Conservation (phyloP, 1,140 invertebrate genomes). For the Musca domestica region DNA sequence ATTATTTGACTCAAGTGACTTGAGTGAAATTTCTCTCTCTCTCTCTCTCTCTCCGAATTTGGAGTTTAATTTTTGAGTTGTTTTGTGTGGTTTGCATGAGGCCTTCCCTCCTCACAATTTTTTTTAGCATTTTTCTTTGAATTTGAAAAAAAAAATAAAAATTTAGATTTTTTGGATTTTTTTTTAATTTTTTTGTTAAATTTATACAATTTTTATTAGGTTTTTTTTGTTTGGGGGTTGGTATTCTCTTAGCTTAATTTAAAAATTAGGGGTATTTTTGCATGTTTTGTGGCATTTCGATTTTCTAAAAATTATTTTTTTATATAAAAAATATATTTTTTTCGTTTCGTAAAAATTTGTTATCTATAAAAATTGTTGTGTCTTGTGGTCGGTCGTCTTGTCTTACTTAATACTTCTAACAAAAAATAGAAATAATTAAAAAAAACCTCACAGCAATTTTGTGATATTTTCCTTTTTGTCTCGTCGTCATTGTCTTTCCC, state of each 20-base stretch:
- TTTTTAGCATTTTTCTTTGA: neutral
- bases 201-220: slow-evolving; percentile 23
- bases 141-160: slow-evolving; percentile 19
- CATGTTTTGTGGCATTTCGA: slow-evolving; percentile 4
- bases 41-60: neutral
- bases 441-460: slow-evolving; percentile 18
- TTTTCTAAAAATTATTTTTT: slow-evolving; percentile 18
- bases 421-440: neutral
- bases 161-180: neutral
- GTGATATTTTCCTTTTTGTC: neutral
- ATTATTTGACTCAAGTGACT: neutral
- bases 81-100: neutral
- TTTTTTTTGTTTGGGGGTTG: neutral
- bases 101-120: neutral
- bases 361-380: neutral
- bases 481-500: neutral
- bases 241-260: neutral
- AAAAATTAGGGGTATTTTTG: neutral
- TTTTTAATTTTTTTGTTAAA: neutral
- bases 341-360: slow-evolving; percentile 10
- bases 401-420: slow-evolving; percentile 18
- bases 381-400: neutral
- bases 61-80: too few relatives aligned
- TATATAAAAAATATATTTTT: slow-evolving; percentile 16
- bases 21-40: neutral